Conservation (phyloP, 2,113 vertebrate species). For the Semnopithecus entellus region DNA sequence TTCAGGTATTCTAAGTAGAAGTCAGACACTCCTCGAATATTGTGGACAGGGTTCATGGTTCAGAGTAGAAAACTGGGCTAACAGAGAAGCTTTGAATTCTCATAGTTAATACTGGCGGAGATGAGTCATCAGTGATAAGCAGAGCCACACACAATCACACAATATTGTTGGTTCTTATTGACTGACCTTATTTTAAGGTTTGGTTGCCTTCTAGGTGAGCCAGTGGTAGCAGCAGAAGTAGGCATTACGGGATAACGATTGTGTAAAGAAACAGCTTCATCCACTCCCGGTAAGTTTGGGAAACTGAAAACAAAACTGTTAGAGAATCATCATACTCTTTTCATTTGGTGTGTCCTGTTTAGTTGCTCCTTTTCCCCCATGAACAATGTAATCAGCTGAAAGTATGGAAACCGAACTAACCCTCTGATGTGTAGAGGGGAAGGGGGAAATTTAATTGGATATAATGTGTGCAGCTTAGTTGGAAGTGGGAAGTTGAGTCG, state of each 20-base stretch:
- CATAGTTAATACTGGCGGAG: not conserved
- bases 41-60: not conserved
- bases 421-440: too few species aligned
- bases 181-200: not conserved
- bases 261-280: constrained; percentile 98
- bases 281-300: constrained; percentile 93
- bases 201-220: constrained; percentile 88
- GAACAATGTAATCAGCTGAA: not conserved
- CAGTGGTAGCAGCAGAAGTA: constrained; percentile 92
- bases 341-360: not conserved
- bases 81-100: not conserved
- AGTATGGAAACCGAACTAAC: not conserved
- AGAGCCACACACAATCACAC: not conserved
- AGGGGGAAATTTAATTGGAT: not conserved
- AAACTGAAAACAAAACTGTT: not conserved
- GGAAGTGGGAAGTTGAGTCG: not conserved
- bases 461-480: not conserved
- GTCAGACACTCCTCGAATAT: not conserved
- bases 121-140: not conserved
- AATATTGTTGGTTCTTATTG: not conserved
- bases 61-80: not conserved
- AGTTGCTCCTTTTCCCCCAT: not conserved
- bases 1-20: not conserved
- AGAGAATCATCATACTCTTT: not conserved
- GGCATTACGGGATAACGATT: constrained; percentile 98